Conservation (phyloP, 2,888 invertebrate species). For the Pheosia gnoma region DNA sequence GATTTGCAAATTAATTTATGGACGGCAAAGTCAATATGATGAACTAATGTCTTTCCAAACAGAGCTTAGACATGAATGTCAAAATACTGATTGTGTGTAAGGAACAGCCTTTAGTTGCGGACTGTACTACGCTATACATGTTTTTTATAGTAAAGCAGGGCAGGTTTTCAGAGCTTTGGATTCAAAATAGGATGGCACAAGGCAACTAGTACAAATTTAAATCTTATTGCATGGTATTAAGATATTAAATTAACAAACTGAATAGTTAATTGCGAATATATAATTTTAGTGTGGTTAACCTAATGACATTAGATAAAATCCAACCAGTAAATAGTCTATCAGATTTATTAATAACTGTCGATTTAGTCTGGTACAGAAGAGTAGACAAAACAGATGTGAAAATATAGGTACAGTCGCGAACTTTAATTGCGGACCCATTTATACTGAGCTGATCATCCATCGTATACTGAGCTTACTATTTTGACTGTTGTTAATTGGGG, state of each 20-base stretch:
- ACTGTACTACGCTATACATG: constrained; percentile 5
- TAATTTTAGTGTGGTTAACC: constrained; percentile 16
- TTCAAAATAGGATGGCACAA: not conserved
- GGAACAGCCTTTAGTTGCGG: constrained; percentile 36
- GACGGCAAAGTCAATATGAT: constrained; percentile 73
- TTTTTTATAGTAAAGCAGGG: constrained; percentile 3
- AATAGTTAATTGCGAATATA: constrained; percentile 6
- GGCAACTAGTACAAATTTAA: not conserved
- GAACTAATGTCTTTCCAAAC: constrained; percentile 43
- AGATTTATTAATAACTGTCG: not conserved
- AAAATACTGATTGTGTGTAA: constrained; percentile 26
- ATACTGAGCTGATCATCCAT: too few relatives aligned
- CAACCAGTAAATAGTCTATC: not conserved
- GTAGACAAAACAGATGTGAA: too few relatives aligned
- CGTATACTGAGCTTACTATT: too few relatives aligned
- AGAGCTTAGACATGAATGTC: constrained; percentile 23
- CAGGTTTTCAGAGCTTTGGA: not conserved
- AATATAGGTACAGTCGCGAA: not conserved
- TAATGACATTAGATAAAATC: constrained; percentile 18
- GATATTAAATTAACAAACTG: not conserved
- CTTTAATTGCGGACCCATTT: not conserved
- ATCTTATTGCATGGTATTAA: not conserved
- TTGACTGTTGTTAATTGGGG: too few relatives aligned
- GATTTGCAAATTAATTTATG: constrained; percentile 76
- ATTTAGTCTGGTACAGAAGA: not conserved